phyloP scores from a whole-genome alignment of 2,888 invertebrate species.

The Schizotus pectinicornis region DNA sequence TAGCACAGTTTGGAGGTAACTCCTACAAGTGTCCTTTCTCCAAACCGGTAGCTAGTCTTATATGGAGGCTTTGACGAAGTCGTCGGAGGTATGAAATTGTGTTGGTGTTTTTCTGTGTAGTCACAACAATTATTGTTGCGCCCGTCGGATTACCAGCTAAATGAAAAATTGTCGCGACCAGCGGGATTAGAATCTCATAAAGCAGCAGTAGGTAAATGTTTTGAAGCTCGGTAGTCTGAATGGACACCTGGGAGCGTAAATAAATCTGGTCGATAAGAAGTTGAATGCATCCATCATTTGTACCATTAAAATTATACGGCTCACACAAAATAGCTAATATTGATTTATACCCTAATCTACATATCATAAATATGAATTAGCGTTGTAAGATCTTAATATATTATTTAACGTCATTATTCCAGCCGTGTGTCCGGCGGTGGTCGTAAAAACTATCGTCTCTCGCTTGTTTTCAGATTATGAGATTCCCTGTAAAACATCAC shows the following conservation, averaged over 20 bases:
- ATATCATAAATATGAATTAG: constrained; percentile 45
- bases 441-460: constrained; percentile 21
- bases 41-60: no score
- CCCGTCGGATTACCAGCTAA: background rate
- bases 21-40: no score
- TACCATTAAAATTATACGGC: constrained; percentile 35
- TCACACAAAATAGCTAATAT: constrained; percentile 39
- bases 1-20: no score
- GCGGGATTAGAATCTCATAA: constrained; percentile 3
- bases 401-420: constrained; percentile 44
- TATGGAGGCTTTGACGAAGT: no score
- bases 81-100: no score
- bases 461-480: constrained; percentile 23
- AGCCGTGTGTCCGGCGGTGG: constrained; percentile 32
- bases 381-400: constrained; percentile 44
- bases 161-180: constrained; percentile 9
- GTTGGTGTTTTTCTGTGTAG: no score
- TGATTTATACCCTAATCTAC: constrained; percentile 45
- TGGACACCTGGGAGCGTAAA: constrained; percentile 8
- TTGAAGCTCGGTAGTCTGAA: constrained; percentile 6
- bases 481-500: constrained; percentile 40
- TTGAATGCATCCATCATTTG: constrained; percentile 36
- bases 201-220: constrained; percentile 2
- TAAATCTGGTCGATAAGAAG: constrained; percentile 34
- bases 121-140: no score